Base-by-base conservation (phyloP, 2,797 vertebrate genomes). In the Anabacerthia variegaticeps region DNA sequence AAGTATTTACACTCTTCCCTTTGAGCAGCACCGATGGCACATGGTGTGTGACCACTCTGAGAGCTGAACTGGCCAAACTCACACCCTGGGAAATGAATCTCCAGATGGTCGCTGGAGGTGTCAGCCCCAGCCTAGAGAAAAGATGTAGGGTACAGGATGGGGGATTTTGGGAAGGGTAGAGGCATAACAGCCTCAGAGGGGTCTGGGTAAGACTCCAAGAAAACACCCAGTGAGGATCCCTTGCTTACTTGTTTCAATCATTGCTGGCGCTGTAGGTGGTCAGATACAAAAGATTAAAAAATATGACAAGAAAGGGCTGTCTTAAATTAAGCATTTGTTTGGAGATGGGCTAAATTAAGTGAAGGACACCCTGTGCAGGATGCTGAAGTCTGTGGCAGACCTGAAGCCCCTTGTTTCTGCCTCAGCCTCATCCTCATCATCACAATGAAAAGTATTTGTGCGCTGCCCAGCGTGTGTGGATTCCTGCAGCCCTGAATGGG, bases 401-500 rank as follows among this genome's bases (percentile, higher is more conserved):
- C 67, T 1, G 22, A 89, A 46, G 49, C 39, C 41, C 76, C 81
- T 76, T 39, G 30, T 52, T 87, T 63, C 9, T 5, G 20, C 55
- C 39, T 93, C 68, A 61, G 77, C 90, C 74, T 89, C 30, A 51
- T 71, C 63, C 75, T 41, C 61, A 65, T 24, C 85, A 0, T 18
- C 62, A 37, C 55, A 26, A 11, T 24, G 88, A n/a, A 24, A 91
- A 74, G 77, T 28, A 15, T 76, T 94, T 86, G 79, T 63, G 72
- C 36, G 78, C 75, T 71, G 51, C 79, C 83, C 79, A 48, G 81
- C 46, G 20, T 93, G 76, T 17, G 74, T 52, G 58, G 77, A 65
- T 93, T 94, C 88, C 92, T 89, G 72, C 26, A 49, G 54, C 84
- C 66, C 78, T 77, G 73, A 74, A 44, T 71, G 76, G 89, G 73